Conservation (phyloP, 2,797 vertebrate species). For the Serranus cabrilla region DNA sequence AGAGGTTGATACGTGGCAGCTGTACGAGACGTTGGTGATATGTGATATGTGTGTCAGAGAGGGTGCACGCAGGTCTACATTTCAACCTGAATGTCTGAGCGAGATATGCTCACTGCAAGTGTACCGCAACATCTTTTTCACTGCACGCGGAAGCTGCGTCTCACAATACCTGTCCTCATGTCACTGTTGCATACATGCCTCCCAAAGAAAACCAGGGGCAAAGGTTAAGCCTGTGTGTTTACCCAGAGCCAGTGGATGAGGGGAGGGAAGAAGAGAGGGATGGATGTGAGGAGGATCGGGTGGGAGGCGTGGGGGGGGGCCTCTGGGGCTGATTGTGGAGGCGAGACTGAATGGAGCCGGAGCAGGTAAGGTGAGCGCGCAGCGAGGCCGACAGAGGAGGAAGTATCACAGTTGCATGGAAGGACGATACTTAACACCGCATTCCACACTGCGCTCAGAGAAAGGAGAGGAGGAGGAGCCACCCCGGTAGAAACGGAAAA, state of each 20-base stretch:
- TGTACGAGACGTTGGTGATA: conserved; percentile 52
- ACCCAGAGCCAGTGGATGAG: conserved; percentile 55
- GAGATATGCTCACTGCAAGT: conserved; percentile 23
- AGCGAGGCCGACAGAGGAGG: conserved; percentile 74
- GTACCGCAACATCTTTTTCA: not conserved
- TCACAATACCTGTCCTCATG: conserved; percentile 6
- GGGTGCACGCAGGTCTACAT: conserved; percentile 41
- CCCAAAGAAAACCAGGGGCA: conserved; percentile 44
- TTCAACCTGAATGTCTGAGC: conserved; percentile 44
- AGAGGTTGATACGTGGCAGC: conserved; percentile 58
- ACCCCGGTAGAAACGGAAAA: conserved; percentile 39
- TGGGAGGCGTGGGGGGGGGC: conserved; percentile 18
- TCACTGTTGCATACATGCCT: conserved; percentile 26
- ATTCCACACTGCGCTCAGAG: conserved; percentile 78
- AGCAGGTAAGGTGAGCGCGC: conserved; percentile 85
- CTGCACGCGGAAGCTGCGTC: conserved; percentile 1
- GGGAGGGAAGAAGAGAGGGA: conserved; percentile 47
- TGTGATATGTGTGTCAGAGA: conserved; percentile 46
- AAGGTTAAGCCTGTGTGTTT: conserved; percentile 61
- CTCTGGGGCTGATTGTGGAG: conserved; percentile 80
- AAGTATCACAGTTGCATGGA: conserved; percentile 81
- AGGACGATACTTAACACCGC: conserved; percentile 81
- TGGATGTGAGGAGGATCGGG: conserved; percentile 54
- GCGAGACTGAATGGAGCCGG: conserved; percentile 87
- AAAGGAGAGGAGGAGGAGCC: conserved; percentile 65